Percentiles rank a stretch among this genome's conserved stretches.
These are phyloP conservation scores for Anagyrus pseudococci DNA, from an alignment of 2,888 invertebrate species.

Conservation along the genomic window DNA sequence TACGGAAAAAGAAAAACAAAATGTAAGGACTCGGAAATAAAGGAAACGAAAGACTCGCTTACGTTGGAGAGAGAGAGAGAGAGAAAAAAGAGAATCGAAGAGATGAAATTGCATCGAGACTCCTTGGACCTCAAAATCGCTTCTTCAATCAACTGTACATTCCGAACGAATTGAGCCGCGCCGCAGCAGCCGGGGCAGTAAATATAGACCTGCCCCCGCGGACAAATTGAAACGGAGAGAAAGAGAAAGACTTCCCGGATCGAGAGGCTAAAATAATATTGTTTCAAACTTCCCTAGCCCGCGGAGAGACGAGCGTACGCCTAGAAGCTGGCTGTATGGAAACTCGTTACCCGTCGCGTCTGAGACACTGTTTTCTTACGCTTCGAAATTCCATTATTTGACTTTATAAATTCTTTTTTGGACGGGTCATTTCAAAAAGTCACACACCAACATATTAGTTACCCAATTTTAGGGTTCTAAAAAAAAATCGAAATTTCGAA, in stretches of 20 bases:
- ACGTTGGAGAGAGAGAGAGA: too few relatives aligned
- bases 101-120: slow-evolving; percentile 20
- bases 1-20: slow-evolving; percentile 18
- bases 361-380: too few relatives aligned
- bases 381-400: too few relatives aligned
- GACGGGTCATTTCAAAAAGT: too few relatives aligned
- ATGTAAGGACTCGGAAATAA: background rate
- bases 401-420: too few relatives aligned
- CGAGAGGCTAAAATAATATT: slow-evolving; percentile 51
- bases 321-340: background rate
- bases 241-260: slow-evolving; percentile 42
- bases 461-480: too few relatives aligned
- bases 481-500: too few relatives aligned
- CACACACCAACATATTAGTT: too few relatives aligned
- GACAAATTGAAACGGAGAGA: slow-evolving; percentile 3
- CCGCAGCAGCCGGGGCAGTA: background rate
- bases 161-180: slow-evolving; percentile 29
- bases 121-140: slow-evolving; percentile 26
- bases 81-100: too few relatives aligned
- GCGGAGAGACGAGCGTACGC: background rate
- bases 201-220: background rate
- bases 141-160: slow-evolving; percentile 29
- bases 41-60: too few relatives aligned
- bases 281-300: slow-evolving; percentile 28
- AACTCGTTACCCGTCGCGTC: background rate